phyloP scores from a whole-genome alignment of 2,113 vertebrate genomes.

The Colossoma macropomum region DNA sequence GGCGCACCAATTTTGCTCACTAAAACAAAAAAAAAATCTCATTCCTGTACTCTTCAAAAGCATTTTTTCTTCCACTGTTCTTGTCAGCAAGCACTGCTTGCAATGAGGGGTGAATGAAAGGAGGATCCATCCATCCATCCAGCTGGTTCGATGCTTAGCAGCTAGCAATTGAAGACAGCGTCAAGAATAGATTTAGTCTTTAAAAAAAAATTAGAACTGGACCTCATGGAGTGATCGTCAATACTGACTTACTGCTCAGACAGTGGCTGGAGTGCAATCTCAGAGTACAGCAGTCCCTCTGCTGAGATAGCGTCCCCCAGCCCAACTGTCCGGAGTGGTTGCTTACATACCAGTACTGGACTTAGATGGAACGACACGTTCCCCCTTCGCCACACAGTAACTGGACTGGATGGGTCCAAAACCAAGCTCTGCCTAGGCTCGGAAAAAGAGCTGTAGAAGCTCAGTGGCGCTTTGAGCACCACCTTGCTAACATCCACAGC shows the following conservation, averaged over 20 bases:
- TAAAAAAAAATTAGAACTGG: background rate
- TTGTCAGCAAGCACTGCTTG: conserved; percentile 59
- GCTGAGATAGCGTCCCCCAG: conserved; percentile 96
- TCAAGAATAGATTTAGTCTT: background rate
- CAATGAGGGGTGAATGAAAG: background rate
- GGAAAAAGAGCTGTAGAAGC: conserved; percentile 83
- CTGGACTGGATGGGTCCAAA: conserved; percentile 82
- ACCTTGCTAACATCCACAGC: conserved; percentile 81
- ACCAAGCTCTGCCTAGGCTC: conserved; percentile 75
- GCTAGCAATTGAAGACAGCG: background rate
- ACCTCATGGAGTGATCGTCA: background rate
- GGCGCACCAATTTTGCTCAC: too few relatives aligned
- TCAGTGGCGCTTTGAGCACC: conserved; percentile 82
- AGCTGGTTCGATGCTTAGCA: conserved; percentile 26
- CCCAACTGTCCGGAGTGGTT: conserved; percentile 92
- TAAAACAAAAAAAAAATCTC: background rate
- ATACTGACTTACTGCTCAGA: conserved; percentile 23
- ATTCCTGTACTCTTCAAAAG: background rate
- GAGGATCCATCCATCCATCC: background rate
- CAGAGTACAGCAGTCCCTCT: conserved; percentile 91
- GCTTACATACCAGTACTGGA: conserved; percentile 90
- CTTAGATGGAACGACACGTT: conserved; percentile 90
- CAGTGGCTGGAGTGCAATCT: conserved; percentile 67
- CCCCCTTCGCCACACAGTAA: conserved; percentile 83
- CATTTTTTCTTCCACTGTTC: conserved; percentile 23